A percentile compares a stretch with the other conserved stretches of the same genome.
These are phyloP conservation scores for Luperina nickerlii DNA, from an alignment of 2,888 invertebrate genomes.

Conservation along the genomic window DNA sequence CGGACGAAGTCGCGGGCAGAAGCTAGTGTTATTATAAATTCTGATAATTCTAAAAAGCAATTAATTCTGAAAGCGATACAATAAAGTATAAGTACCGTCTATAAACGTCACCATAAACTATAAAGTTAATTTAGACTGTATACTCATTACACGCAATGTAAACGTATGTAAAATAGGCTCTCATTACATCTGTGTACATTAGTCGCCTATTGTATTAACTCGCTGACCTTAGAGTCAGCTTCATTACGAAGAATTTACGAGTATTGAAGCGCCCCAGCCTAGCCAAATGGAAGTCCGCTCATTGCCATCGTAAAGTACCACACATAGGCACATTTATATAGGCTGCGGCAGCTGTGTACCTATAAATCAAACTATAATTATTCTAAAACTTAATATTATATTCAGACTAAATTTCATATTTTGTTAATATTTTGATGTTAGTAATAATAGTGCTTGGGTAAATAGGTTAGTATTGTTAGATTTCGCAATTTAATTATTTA, in stretches of 20 bases:
- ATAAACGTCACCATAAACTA: constrained; percentile 39
- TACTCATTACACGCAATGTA: constrained; percentile 54
- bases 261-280: constrained; percentile 58
- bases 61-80: constrained; percentile 16
- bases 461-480: too few species aligned
- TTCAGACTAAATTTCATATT: too few species aligned
- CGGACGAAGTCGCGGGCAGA: background rate
- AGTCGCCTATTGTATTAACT: constrained; percentile 60
- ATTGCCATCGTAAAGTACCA: constrained; percentile 46
- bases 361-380: background rate
- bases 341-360: background rate
- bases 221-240: constrained; percentile 65
- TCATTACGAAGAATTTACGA: constrained; percentile 72
- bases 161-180: constrained; percentile 51
- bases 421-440: too few species aligned
- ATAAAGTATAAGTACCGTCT: constrained; percentile 34
- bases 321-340: constrained; percentile 8
- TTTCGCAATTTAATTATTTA: too few species aligned
- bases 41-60: constrained; percentile 27
- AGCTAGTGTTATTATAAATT: constrained; percentile 19
- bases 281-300: constrained; percentile 62
- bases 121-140: constrained; percentile 55
- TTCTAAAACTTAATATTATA: background rate
- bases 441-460: too few species aligned
- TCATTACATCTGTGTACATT: constrained; percentile 60